phyloP scores from a whole-genome alignment of 2,797 vertebrate genomes.

The Microcaecilia unicolor region DNA sequence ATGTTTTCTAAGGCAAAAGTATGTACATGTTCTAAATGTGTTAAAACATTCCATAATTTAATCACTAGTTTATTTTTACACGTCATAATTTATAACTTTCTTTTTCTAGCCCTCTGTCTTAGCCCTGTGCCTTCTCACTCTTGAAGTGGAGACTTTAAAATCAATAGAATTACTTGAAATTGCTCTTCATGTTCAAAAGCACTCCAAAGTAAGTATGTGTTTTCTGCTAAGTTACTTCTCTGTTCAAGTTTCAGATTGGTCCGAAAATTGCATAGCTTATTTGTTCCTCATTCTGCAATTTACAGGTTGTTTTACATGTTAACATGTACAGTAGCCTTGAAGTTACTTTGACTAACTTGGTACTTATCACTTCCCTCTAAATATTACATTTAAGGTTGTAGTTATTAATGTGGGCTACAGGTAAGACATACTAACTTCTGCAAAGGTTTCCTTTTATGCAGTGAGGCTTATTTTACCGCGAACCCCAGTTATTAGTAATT shows the following conservation, averaged over 20 bases:
- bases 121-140: constrained; percentile 84
- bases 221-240: no score
- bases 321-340: no score
- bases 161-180: constrained; percentile 83
- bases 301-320: no score
- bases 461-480: no score
- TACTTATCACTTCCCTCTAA: neutral
- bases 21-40: constrained; percentile 16
- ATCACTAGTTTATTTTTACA: neutral
- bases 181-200: constrained; percentile 75
- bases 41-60: neutral
- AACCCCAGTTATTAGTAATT: no score
- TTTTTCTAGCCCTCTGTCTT: constrained; percentile 79
- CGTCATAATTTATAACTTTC: constrained; percentile 4
- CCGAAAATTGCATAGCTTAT: no score
- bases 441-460: no score
- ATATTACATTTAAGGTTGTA: neutral
- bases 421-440: no score
- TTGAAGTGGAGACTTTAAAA: constrained; percentile 77
- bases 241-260: no score
- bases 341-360: no score
- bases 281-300: no score
- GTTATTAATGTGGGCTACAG: no score
- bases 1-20: constrained; percentile 96
- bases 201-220: constrained; percentile 80